Evolutionary conservation across 2,888 invertebrate genomes (phyloP), one percentile per base, ranked within the genome.

Genomic region (Maniola hyperantus): DNA sequence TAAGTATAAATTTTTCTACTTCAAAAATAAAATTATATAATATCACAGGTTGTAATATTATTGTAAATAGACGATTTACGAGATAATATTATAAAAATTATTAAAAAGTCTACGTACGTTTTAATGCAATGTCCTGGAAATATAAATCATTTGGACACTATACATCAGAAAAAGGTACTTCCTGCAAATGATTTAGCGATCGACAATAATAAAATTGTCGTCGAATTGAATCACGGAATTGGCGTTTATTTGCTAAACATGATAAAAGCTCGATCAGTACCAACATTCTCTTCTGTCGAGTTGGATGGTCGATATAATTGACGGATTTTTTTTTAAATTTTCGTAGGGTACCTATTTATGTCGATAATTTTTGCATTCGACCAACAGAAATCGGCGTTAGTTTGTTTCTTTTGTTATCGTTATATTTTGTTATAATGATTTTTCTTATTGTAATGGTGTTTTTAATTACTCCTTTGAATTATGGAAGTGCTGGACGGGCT

Each of bases 141-240:
- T 20, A 36, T 11, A 13, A n/a, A 10, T 7, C 50, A 39, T 51
- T 18, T 50, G 48, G 51, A 13, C 8, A 39, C 51, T 39, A 10
- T 39, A 18, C 0, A 36, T 39, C 36, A 36, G 34, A 34, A 34
- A 63, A 54, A 65, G 53, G 57, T 57, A 68, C 65, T 63, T 70
- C 70, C 70, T 70, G 70, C 46, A 44, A 64, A 61, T 68, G 34
- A 68, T 65, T 68, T 59, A n/a, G 62, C 59, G 42, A 67, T 48
- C 39, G 46, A 48, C 59, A 34, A 34, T 13, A 20, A 57, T 57
- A 57, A 20, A 57, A 51, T 48, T 20, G 34, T 46, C 65, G 42
- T 44, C 42, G 54, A 33, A 57, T 42, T 20, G 33, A 46, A 66
- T 64, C 55, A 51, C 42, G 42, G 58, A 57, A 54, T 59, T 42